Conservation (phyloP, 2,797 vertebrate genomes). For the Melanotaenia trifasciata region DNA sequence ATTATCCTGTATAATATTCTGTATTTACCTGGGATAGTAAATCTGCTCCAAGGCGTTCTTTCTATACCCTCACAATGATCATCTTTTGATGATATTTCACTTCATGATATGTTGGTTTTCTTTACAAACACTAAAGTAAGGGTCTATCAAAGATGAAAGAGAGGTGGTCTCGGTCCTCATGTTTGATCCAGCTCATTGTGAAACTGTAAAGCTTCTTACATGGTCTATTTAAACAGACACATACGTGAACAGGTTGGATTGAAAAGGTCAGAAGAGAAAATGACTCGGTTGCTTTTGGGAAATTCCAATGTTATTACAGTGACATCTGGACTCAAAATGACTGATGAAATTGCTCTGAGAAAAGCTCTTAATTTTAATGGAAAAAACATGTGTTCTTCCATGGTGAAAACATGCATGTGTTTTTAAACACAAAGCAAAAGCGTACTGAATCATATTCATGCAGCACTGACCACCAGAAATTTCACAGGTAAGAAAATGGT, state of each 20-base stretch:
- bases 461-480: constrained; percentile 35
- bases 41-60: background rate
- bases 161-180: background rate
- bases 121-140: background rate
- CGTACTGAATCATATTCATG: constrained; percentile 41
- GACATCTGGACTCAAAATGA: constrained; percentile 31
- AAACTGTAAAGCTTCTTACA: constrained; percentile 7
- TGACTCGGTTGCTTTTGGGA: constrained; percentile 30
- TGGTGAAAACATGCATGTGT: constrained; percentile 9
- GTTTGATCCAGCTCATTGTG: constrained; percentile 8
- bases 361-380: constrained; percentile 17
- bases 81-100: background rate
- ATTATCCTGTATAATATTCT: background rate
- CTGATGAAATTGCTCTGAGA: constrained; percentile 16
- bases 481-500: constrained; percentile 51
- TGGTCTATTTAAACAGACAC: constrained; percentile 17
- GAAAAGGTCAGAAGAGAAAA: constrained; percentile 23
- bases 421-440: constrained; percentile 33
- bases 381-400: constrained; percentile 21
- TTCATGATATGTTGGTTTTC: background rate
- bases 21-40: background rate
- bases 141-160: background rate
- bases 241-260: constrained; percentile 9
- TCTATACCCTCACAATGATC: background rate
- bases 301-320: constrained; percentile 39